Percentiles rank a stretch among this genome's conserved stretches.
Evolutionary conservation across 2,888 invertebrate genomes (phyloP).

Genomic region (Tiliacea citrago): DNA sequence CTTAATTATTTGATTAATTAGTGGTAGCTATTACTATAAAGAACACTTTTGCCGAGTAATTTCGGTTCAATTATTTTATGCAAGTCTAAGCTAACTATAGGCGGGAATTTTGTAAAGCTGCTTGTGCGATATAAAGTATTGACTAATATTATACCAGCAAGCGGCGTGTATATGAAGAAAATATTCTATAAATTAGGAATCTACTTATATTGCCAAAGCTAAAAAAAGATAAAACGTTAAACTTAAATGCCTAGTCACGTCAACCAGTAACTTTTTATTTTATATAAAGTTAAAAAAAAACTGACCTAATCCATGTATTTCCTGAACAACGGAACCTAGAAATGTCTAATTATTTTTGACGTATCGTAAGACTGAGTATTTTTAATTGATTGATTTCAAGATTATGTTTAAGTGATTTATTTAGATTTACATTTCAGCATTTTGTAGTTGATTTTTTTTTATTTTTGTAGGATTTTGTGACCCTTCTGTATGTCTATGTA

Average conservation of each 20-base stretch:
- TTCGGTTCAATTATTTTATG: conserved; percentile 5
- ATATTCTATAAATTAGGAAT: conserved; percentile 26
- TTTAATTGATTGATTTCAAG: conserved; percentile 63
- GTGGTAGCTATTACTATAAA: conserved; percentile 35
- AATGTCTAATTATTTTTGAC: conserved; percentile 63
- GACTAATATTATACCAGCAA: background rate
- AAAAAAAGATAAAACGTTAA: conserved; percentile 39
- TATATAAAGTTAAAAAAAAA: conserved; percentile 33
- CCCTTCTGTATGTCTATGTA: conserved; percentile 9
- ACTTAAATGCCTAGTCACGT: conserved; percentile 69
- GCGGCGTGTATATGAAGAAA: conserved; percentile 15
- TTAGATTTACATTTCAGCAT: conserved; percentile 64
- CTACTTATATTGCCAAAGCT: conserved; percentile 54
- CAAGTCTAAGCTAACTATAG: background rate
- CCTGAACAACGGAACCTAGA: conserved; percentile 49
- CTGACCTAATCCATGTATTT: conserved; percentile 53
- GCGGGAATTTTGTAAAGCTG: background rate
- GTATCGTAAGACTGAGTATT: conserved; percentile 73
- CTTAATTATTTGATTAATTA: conserved; percentile 1
- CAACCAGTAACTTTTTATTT: conserved; percentile 53
- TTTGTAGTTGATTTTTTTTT: conserved; percentile 62
- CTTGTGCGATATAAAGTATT: background rate
- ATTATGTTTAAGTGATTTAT: conserved; percentile 61
- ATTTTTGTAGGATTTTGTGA: conserved; percentile 40
- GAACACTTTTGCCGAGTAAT: conserved; percentile 10